Base-by-base conservation (phyloP, 2,888 invertebrate genomes). In the Trilocha varians region DNA sequence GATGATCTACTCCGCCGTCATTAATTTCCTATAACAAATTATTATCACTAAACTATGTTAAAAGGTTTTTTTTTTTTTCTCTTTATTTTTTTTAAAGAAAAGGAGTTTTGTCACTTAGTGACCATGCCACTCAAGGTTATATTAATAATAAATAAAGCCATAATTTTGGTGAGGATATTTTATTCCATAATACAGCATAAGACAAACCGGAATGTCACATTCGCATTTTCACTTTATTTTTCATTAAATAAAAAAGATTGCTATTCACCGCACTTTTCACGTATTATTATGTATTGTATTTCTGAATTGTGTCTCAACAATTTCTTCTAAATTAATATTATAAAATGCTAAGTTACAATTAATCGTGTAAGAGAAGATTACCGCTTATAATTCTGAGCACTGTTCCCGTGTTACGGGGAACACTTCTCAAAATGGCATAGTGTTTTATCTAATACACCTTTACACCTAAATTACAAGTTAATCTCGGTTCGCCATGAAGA, bases 181-280 rank as follows among this genome's bases (percentile, higher is more conserved):
- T 84, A 85, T 84, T 85, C 84, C 84, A 83, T 84, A 84, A 84
- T 82, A 85, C 84, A 85, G 85, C 84, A 80, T 73, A 82, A 84
- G 85, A 85, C 82, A 84, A 85, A 84, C 85, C 85, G 85, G 85
- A 85, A 85, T 85, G 85, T 85, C 84, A 83, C 83, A 84, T 78
- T 77, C 72, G 73, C 72, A 78, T 74, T 72, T 70, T 73, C 69
- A 77, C 72, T 71, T 72, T 62, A 72, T 74, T 78, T 73, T 70
- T 64, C 72, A 74, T 78, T 75, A 80, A 82, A 78, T 77, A 74
- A 80, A 78, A 74, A 71, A 70, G 72, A 75, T 57, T 65, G 62
- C 71, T 71, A 74, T 75, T 72, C 75, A 70, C 73, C 78, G 76
- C 75, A 73, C 66, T 68, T 65, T 64, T 73, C 75, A 76, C n/a